Evolutionary conservation across 2,797 vertebrate genomes (phyloP), one percentile per base, ranked within the genome.

Genomic region (Cottoperca gobio): DNA sequence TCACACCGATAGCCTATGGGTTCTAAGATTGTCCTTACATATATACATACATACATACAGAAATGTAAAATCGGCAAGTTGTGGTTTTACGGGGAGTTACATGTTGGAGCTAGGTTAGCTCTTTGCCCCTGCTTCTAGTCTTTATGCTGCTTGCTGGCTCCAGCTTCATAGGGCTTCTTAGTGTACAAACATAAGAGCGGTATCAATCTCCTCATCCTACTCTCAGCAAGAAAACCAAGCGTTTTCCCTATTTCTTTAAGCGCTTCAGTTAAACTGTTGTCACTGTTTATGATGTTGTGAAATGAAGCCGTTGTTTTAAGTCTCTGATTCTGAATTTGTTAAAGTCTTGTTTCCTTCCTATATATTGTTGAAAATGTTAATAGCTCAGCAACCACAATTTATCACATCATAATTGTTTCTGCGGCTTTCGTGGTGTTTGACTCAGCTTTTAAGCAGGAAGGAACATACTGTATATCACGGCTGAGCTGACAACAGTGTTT

Each of bases 191-290:
- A n/a, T n/a, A n/a, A n/a, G n/a, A n/a, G n/a, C n/a, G n/a, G n/a
- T n/a, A 49, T 50, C 42, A 48, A 70, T 49, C 65, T 49, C 24
- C 16, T 48, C n/a, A 42, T 53, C 40, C 14, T 45, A 62, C 21
- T 46, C 16, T 17, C 33, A 61, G 48, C 48, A 52, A 57, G 8
- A 23, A 37, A 48, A 45, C 46, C 21, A 8, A 35, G 19, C 3
- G 13, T 31, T 11, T 17, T 16, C 17, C 26, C n/a, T 39, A 8
- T 39, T 63, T 14, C n/a, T 49, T 24, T 1, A 37, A 35, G 23
- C n/a, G 26, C 49, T 23, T 37, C n/a, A 9, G 19, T 33, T 4
- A 35, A 3, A 14, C 9, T 33, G 31, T n/a, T 14, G 21, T 17
- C 16, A 17, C 49, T 10, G 13, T 2, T 24, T 23, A 24, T 24